These are phyloP conservation scores for Cryptotermes secundus DNA, from an alignment of 1,140 invertebrate genomes.

Conservation along the genomic window DNA sequence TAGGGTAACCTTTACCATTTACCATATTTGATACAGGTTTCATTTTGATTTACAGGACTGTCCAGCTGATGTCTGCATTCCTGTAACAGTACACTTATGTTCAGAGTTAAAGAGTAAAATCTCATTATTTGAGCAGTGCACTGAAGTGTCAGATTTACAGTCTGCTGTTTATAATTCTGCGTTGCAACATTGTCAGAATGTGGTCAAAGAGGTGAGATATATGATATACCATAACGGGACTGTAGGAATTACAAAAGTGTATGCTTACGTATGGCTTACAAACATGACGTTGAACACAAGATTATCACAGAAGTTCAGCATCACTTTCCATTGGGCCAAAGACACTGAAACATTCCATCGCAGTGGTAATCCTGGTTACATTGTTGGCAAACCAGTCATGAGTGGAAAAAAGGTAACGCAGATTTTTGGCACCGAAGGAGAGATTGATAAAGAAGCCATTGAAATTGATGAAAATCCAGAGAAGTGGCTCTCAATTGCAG, in stretches of 20 bases:
- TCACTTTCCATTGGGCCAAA: conserved; percentile 53
- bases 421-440: conserved; percentile 16
- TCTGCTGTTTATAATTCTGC: conserved; percentile 36
- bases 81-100: conserved; percentile 49
- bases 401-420: conserved; percentile 44
- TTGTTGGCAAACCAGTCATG: conserved; percentile 61
- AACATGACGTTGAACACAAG: conserved; percentile 44
- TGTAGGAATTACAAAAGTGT: conserved; percentile 51
- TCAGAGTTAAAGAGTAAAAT: neutral
- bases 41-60: conserved; percentile 49
- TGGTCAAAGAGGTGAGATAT: conserved; percentile 54
- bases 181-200: conserved; percentile 46
- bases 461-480: conserved; percentile 10
- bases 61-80: conserved; percentile 52
- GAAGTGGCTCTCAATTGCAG: conserved; percentile 43
- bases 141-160: conserved; percentile 38
- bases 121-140: conserved; percentile 40
- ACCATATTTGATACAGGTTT: neutral
- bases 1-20: too few species aligned
- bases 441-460: conserved; percentile 31
- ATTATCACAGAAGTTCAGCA: conserved; percentile 54
- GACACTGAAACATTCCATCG: conserved; percentile 46
- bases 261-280: conserved; percentile 48
- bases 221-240: conserved; percentile 59
- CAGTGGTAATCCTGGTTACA: conserved; percentile 72